A percentile compares a stretch with the other conserved stretches of the same genome.
These are phyloP conservation scores for Eledone cirrhosa DNA, from an alignment of 2,888 invertebrate genomes.

Conservation along the genomic window DNA sequence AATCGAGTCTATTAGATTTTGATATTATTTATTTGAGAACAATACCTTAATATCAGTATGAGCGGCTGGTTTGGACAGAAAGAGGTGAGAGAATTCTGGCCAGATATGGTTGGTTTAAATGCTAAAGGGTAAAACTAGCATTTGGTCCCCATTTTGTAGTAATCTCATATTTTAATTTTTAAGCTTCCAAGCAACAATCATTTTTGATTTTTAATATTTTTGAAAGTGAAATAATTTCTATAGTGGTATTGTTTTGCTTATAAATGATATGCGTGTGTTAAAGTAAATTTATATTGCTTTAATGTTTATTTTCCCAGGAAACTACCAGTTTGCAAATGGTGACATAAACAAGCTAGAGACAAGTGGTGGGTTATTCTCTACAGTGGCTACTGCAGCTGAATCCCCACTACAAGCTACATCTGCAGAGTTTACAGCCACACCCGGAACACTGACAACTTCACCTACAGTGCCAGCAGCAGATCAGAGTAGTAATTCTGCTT, in stretches of 20 bases:
- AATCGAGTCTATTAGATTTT: too few relatives aligned
- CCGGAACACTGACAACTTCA: conserved; percentile 3
- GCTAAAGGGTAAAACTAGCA: too few relatives aligned
- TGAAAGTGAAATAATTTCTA: not conserved
- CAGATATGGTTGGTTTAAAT: too few relatives aligned
- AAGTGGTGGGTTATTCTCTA: conserved; percentile 33
- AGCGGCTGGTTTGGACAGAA: too few relatives aligned
- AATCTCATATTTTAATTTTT: too few relatives aligned
- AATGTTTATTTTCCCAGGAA: conserved; percentile 27
- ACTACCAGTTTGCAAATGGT: conserved; percentile 46
- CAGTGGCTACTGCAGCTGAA: conserved; percentile 25
- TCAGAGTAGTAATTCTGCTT: conserved; percentile 15
- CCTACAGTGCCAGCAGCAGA: conserved; percentile 13
- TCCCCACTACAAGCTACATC: conserved; percentile 34
- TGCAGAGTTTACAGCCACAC: conserved; percentile 13
- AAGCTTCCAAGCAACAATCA: too few relatives aligned
- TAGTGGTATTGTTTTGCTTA: not conserved
- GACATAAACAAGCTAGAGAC: conserved; percentile 41
- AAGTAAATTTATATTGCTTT: not conserved
- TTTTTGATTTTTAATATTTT: too few relatives aligned
- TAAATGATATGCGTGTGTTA: not conserved
- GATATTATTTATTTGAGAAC: too few relatives aligned
- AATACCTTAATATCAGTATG: too few relatives aligned
- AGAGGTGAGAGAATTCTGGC: too few relatives aligned
- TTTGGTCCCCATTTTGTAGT: too few relatives aligned